Evolutionary conservation across 2,888 invertebrate species (phyloP).

Genomic region (Azorinus chamasolen): DNA sequence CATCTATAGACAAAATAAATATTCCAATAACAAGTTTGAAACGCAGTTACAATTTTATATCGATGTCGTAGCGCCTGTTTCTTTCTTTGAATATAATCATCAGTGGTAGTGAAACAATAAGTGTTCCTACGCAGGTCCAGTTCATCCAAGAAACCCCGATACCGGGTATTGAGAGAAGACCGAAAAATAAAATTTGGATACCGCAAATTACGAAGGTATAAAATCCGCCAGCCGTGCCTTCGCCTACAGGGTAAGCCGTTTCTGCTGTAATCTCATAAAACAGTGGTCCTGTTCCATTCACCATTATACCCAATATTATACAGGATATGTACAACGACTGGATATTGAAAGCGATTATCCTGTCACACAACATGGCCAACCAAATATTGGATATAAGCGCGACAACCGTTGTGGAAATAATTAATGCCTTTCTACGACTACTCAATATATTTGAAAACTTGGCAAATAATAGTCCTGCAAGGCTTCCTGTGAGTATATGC

Average conservation of each 20-base stretch:
- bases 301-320: constrained; percentile 45
- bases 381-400: constrained; percentile 29
- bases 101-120: no score
- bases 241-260: constrained; percentile 50
- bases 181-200: no score
- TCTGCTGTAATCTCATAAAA: constrained; percentile 53
- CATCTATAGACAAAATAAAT: no score
- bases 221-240: constrained; percentile 50
- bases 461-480: constrained; percentile 39
- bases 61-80: no score
- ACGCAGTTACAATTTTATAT: no score
- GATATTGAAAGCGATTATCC: constrained; percentile 22
- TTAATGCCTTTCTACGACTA: constrained; percentile 35
- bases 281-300: constrained; percentile 46
- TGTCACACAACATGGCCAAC: constrained; percentile 40
- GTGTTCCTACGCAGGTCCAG: no score
- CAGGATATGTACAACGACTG: constrained; percentile 37
- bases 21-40: no score
- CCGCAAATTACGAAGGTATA: constrained; percentile 8
- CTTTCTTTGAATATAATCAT: no score
- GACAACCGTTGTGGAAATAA: constrained; percentile 18
- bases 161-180: no score
- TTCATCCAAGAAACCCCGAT: no score
- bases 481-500: constrained; percentile 44
- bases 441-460: constrained; percentile 43